Evolutionary conservation across 2,797 vertebrate species (phyloP).

Genomic region (Danio aesculapii): DNA sequence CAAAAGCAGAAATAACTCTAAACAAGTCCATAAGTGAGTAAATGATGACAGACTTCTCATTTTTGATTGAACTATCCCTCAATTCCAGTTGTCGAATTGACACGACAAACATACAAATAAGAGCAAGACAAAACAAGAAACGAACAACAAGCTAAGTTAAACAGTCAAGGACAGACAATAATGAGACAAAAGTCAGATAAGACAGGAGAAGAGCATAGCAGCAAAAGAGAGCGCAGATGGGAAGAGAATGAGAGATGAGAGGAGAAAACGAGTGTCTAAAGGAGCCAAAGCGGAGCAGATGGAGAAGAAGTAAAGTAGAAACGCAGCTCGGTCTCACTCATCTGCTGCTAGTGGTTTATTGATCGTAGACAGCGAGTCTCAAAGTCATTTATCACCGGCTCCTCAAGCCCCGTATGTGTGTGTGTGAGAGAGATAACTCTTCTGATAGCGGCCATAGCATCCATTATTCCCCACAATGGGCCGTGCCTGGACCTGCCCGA

Average conservation of each 20-base stretch:
- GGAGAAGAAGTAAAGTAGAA: constrained; percentile 19
- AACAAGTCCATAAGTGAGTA: too few relatives aligned
- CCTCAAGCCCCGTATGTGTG: constrained; percentile 76
- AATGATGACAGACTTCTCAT: too few relatives aligned
- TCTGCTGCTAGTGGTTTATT: constrained; percentile 82
- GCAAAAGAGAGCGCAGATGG: constrained; percentile 7
- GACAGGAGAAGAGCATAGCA: neutral
- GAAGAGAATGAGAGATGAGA: constrained; percentile 21
- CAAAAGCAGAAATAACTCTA: too few relatives aligned
- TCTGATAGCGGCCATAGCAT: constrained; percentile 80
- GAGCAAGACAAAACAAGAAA: neutral
- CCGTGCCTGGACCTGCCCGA: constrained; percentile 54
- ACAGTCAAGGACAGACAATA: neutral
- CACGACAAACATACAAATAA: too few relatives aligned
- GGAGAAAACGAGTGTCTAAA: neutral
- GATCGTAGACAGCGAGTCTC: constrained; percentile 79
- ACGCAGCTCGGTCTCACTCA: constrained; percentile 71
- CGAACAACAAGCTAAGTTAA: neutral
- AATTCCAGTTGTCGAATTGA: too few relatives aligned
- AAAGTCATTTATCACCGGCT: constrained; percentile 81
- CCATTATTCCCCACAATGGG: constrained; percentile 74
- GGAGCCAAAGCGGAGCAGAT: constrained; percentile 24
- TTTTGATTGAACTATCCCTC: too few relatives aligned
- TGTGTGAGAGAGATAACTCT: constrained; percentile 67
- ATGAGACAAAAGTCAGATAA: neutral